A percentile compares a stretch with the other conserved stretches of the same genome.
Evolutionary conservation across 2,113 vertebrate species (phyloP).

Genomic region (Dipodomys ordii): DNA sequence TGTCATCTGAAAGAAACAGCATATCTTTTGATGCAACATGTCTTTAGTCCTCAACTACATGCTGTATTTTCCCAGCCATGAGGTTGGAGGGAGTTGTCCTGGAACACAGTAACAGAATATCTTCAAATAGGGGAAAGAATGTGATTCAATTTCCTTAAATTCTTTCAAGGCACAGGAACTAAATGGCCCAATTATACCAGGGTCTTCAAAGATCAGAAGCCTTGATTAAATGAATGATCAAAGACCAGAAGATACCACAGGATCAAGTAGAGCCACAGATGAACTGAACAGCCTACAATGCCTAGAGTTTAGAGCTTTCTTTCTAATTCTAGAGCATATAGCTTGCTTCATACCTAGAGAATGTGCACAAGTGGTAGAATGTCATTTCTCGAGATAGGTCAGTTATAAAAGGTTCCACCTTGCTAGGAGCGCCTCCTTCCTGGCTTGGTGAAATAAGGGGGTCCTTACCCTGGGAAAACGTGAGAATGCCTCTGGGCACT

Average conservation of each 20-base stretch:
- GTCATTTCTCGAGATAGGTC: background rate
- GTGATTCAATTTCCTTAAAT: background rate
- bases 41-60: no score
- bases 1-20: background rate
- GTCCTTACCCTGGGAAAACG: background rate
- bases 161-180: background rate
- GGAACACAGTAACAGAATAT: rapidly evolving
- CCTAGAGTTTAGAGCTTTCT: no score
- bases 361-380: background rate
- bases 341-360: background rate
- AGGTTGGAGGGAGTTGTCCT: background rate
- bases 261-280: background rate
- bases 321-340: no score
- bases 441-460: no score
- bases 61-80: rapidly evolving
- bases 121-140: background rate
- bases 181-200: background rate
- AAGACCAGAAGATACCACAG: background rate
- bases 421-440: background rate
- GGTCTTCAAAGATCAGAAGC: background rate
- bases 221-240: no score
- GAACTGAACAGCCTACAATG: background rate
- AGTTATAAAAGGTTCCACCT: no score
- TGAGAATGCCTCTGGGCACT: background rate
- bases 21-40: background rate